phyloP scores from a whole-genome alignment of 2,113 vertebrate species.

The Neogobius melanostomus region DNA sequence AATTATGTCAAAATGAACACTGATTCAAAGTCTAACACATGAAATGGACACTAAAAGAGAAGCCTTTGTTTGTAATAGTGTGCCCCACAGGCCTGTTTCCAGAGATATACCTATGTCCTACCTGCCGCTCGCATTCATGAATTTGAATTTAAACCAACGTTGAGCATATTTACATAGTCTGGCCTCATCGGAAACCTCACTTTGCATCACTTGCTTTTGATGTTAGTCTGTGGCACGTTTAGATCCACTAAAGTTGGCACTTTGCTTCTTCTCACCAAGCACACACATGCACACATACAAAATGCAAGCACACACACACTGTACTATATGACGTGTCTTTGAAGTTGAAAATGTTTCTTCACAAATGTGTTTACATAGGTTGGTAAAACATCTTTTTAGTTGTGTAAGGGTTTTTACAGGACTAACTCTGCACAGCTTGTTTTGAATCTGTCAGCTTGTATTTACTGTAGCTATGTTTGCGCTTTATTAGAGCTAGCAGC shows the following conservation, averaged over 20 bases:
- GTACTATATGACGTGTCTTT: too few relatives aligned
- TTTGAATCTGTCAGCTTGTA: too few relatives aligned
- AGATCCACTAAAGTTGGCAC: background rate
- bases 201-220: constrained; percentile 58
- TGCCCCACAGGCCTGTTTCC: background rate
- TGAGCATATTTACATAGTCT: constrained; percentile 49
- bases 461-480: too few relatives aligned
- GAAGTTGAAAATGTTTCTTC: too few relatives aligned
- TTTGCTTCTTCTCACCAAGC: background rate
- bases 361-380: too few relatives aligned
- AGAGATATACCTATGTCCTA: constrained; percentile 1
- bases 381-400: too few relatives aligned
- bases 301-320: too few relatives aligned
- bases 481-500: constrained; percentile 1
- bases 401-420: too few relatives aligned
- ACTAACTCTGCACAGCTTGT: too few relatives aligned
- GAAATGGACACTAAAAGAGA: background rate
- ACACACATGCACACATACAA: too few relatives aligned
- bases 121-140: constrained; percentile 7
- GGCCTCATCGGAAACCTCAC: constrained; percentile 47
- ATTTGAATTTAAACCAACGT: constrained; percentile 68
- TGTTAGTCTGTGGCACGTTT: constrained; percentile 25
- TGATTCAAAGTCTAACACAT: too few relatives aligned
- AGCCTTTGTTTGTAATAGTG: background rate
- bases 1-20: too few relatives aligned